Percentiles rank a stretch among this genome's conserved stretches.
Conservation (phyloP, 1,140 invertebrate genomes). For the Leptopilina clavipes region DNA sequence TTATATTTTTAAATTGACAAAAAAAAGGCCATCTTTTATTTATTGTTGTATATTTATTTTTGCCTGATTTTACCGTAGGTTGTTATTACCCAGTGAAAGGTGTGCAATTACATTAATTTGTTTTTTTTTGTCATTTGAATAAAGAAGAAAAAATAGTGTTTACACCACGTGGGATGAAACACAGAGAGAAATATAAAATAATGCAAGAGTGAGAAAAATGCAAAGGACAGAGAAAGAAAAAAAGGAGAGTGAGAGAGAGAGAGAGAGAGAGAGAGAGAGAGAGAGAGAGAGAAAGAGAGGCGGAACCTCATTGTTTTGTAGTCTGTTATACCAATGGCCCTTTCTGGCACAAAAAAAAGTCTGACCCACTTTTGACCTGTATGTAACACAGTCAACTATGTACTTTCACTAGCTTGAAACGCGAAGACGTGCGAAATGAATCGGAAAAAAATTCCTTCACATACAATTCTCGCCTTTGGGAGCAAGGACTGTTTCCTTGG, state of each 20-base stretch:
- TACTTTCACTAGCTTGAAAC: slow-evolving; percentile 51
- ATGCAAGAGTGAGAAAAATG: background rate
- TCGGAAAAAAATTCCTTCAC: slow-evolving; percentile 36
- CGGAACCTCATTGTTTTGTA: slow-evolving; percentile 7
- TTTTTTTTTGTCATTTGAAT: no score
- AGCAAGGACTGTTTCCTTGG: slow-evolving; percentile 21
- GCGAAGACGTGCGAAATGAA: slow-evolving; percentile 39
- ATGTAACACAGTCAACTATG: slow-evolving; percentile 3
- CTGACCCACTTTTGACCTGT: slow-evolving; percentile 45
- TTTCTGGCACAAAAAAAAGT: slow-evolving; percentile 48
- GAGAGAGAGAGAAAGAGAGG: slow-evolving; percentile 10
- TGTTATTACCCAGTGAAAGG: no score
- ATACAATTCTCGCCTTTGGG: background rate
- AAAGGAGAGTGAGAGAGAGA: background rate
- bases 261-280: slow-evolving; percentile 1
- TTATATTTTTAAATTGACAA: no score
- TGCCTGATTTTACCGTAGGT: no score
- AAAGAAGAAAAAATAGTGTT: no score
- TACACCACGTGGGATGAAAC: no score
- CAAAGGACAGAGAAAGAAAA: no score
- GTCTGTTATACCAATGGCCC: slow-evolving; percentile 14
- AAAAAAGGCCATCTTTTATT: no score
- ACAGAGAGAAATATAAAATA: background rate
- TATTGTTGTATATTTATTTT: no score
- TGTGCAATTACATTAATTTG: no score